Evolutionary conservation across 2,797 vertebrate species (phyloP).

Genomic region (Sphenodon punctatus): DNA sequence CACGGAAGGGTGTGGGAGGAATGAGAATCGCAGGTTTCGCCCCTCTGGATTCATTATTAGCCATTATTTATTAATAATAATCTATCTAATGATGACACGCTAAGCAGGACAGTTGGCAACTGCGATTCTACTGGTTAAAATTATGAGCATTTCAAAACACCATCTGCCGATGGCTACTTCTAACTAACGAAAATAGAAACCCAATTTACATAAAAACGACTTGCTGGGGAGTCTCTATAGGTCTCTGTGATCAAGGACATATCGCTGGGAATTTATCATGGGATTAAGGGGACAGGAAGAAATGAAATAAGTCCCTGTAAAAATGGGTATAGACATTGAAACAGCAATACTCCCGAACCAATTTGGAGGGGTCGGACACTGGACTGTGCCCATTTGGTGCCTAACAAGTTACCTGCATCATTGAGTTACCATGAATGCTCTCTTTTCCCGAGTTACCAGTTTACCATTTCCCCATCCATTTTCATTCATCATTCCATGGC

Average conservation of each 20-base stretch:
- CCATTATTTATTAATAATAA: constrained; percentile 53
- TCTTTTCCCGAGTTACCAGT: no score
- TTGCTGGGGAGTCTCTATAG: constrained; percentile 6
- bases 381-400: no score
- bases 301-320: no score
- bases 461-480: no score
- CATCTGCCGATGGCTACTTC: constrained; percentile 66
- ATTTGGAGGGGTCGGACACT: no score
- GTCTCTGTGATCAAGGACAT: not conserved
- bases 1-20: not conserved
- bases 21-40: not conserved
- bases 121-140: constrained; percentile 52
- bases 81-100: constrained; percentile 25
- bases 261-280: not conserved
- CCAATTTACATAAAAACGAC: constrained; percentile 18
- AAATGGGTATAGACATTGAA: no score
- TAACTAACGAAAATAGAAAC: constrained; percentile 46
- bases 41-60: constrained; percentile 38
- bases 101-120: constrained; percentile 54
- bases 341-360: no score
- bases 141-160: constrained; percentile 55
- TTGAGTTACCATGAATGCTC: no score
- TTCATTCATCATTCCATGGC: no score
- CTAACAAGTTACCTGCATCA: no score
- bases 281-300: not conserved